Percentiles rank a stretch among this genome's conserved stretches.
phyloP scores from a whole-genome alignment of 2,113 vertebrate species.

The Prunella himalayana region DNA sequence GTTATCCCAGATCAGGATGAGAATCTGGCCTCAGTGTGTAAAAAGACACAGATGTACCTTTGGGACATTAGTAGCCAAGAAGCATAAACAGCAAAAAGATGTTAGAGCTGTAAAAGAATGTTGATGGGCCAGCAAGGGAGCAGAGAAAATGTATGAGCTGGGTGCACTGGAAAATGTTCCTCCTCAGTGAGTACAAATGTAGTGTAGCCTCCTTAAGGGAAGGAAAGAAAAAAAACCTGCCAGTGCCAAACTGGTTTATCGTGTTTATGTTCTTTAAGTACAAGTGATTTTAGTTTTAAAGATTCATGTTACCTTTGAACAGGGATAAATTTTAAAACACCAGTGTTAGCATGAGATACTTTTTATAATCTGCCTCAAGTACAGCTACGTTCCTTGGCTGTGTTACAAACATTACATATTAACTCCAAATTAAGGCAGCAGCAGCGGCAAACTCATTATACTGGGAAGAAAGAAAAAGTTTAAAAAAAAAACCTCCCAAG shows the following conservation, averaged over 20 bases:
- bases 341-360: slow-evolving; percentile 28
- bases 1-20: neutral
- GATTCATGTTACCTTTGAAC: slow-evolving; percentile 59
- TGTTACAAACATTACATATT: slow-evolving; percentile 57
- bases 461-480: neutral
- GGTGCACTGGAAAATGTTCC: neutral
- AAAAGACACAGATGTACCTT: slow-evolving; percentile 27
- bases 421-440: slow-evolving; percentile 63
- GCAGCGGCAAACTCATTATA: slow-evolving; percentile 37
- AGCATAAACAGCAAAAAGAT: neutral
- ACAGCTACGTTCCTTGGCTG: slow-evolving; percentile 16
- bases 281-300: slow-evolving; percentile 40
- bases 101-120: neutral
- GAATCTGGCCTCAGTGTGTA: neutral
- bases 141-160: neutral
- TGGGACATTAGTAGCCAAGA: neutral
- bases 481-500: neutral
- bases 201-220: slow-evolving; percentile 19
- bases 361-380: slow-evolving; percentile 39
- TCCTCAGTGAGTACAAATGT: neutral
- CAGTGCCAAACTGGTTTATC: slow-evolving; percentile 50
- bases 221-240: neutral
- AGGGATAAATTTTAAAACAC: slow-evolving; percentile 45
- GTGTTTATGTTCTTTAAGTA: slow-evolving; percentile 55
- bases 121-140: slow-evolving; percentile 2